Conservation (phyloP, 2,113 vertebrate genomes). For the Isichthys henryi region DNA sequence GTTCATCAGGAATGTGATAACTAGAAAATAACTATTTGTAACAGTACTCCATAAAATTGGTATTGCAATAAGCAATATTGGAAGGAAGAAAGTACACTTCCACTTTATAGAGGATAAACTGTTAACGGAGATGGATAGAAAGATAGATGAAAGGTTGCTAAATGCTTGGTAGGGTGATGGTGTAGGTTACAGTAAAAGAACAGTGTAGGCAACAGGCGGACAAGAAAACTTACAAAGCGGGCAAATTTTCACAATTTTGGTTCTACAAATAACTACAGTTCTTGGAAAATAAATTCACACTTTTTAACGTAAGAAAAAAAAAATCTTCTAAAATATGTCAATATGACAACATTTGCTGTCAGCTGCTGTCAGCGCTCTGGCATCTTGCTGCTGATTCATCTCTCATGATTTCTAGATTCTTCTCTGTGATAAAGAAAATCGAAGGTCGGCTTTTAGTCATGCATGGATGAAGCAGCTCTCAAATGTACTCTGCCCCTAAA, state of each 20-base stretch:
- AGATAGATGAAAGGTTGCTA: background rate
- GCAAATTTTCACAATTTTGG: background rate
- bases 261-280: background rate
- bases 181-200: background rate
- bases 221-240: background rate
- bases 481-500: background rate
- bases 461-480: background rate
- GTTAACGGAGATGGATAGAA: background rate
- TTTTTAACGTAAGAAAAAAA: background rate
- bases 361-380: background rate
- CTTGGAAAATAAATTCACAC: background rate
- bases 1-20: background rate
- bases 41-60: too few relatives aligned
- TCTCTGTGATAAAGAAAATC: background rate
- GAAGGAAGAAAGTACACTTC: background rate
- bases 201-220: background rate
- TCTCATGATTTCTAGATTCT: background rate
- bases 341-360: background rate
- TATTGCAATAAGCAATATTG: background rate
- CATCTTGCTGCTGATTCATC: conserved; percentile 7
- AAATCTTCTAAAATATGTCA: background rate
- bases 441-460: background rate
- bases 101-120: background rate
- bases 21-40: too few relatives aligned
- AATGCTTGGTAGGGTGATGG: background rate